Evolutionary conservation across 2,797 vertebrate species (phyloP).

Genomic region (Thamnophis elegans): DNA sequence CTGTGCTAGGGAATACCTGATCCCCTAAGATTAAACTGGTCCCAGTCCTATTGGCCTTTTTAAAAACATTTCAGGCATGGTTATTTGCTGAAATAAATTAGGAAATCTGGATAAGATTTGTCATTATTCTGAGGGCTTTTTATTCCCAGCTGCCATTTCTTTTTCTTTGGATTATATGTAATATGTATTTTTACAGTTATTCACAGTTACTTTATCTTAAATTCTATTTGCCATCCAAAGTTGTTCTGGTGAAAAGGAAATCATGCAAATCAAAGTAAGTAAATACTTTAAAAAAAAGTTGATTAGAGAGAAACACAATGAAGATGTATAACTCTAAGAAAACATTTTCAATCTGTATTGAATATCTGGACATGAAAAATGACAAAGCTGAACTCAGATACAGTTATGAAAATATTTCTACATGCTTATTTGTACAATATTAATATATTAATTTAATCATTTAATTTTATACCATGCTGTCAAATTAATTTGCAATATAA

Average conservation of each 20-base stretch:
- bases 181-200: neutral
- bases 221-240: neutral
- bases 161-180: neutral
- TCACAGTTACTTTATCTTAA: neutral
- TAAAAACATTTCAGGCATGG: neutral
- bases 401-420: neutral
- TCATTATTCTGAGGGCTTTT: neutral
- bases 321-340: conserved; percentile 19
- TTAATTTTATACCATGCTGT: conserved; percentile 2
- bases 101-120: neutral
- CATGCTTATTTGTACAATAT: neutral
- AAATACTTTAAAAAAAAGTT: neutral
- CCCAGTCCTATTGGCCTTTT: neutral
- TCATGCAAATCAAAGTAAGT: neutral
- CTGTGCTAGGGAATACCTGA: neutral
- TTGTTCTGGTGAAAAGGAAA: neutral
- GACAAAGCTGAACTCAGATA: neutral
- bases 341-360: neutral
- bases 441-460: conserved; percentile 13
- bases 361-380: neutral
- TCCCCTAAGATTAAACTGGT: neutral
- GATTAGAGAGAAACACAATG: conserved; percentile 16
- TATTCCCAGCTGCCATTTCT: neutral
- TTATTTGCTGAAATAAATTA: neutral
- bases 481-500: conserved; percentile 26